phyloP scores from a whole-genome alignment of 2,113 vertebrate genomes.

The Festucalex cinctus region DNA sequence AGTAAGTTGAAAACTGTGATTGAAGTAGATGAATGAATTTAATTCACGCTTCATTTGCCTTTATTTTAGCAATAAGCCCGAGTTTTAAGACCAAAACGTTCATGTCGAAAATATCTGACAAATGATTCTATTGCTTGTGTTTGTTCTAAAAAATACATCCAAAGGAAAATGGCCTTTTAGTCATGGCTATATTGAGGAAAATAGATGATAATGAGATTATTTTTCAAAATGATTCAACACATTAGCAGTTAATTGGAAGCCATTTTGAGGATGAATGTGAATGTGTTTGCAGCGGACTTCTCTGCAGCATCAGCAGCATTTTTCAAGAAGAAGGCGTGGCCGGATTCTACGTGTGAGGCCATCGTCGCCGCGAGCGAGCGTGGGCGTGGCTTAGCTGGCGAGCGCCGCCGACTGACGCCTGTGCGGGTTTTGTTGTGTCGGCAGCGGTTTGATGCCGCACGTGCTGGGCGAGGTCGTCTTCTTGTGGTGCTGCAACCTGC shows the following conservation, averaged over 20 bases:
- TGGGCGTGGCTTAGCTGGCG: neutral
- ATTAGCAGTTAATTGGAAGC: neutral
- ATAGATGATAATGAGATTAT: too few species aligned
- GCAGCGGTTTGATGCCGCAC: conserved; percentile 83
- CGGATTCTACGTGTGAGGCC: conserved; percentile 85
- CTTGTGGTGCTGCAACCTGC: conserved; percentile 88
- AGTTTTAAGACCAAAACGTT: too few species aligned
- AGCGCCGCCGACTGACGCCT: conserved; percentile 2
- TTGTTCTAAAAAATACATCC: too few species aligned
- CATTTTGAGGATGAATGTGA: neutral
- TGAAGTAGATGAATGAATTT: too few species aligned
- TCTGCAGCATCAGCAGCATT: conserved; percentile 79
- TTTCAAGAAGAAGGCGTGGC: conserved; percentile 84
- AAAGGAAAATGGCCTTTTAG: too few species aligned
- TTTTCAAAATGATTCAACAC: neutral
- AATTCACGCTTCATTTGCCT: too few species aligned
- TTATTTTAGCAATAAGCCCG: too few species aligned
- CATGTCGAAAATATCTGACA: too few species aligned
- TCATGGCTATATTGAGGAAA: too few species aligned
- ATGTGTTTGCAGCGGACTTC: conserved; percentile 69
- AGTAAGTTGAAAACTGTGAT: too few species aligned
- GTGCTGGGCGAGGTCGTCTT: conserved; percentile 86
- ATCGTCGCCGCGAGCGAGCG: neutral
- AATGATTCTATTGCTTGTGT: too few species aligned
- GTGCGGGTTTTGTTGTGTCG: conserved; percentile 50